Percentiles rank a stretch among this genome's conserved stretches.
These are phyloP conservation scores for Cryptoblepharus egeriae DNA, from an alignment of 2,797 vertebrate species.

Conservation along the genomic window DNA sequence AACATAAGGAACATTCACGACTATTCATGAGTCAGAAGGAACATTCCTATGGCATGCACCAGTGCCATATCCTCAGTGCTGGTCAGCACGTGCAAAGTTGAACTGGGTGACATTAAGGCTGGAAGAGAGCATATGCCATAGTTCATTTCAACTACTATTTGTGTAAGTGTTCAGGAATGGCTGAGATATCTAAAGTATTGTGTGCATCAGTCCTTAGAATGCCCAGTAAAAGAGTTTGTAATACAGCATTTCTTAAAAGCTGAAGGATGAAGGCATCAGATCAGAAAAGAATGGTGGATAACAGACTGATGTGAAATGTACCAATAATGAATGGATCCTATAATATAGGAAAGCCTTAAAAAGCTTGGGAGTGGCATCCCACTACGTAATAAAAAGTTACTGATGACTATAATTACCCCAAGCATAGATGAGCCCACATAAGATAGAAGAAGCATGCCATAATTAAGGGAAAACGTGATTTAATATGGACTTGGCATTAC, in stretches of 20 bases:
- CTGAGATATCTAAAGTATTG: not conserved
- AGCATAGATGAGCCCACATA: conserved; percentile 23
- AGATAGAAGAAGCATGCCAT: conserved; percentile 42
- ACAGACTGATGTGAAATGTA: conserved; percentile 7
- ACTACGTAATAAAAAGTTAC: conserved; percentile 49
- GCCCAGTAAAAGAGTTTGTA: not conserved
- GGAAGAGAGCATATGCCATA: not conserved
- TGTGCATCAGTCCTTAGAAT: not conserved
- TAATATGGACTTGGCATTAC: conserved; percentile 62
- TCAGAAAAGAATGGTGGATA: conserved; percentile 2
- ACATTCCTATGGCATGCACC: too few species aligned
- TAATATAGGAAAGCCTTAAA: not conserved
- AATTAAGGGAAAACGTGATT: conserved; percentile 65
- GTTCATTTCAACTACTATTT: not conserved
- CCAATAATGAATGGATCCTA: conserved; percentile 17
- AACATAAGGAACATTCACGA: too few species aligned
- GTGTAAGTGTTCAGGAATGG: not conserved
- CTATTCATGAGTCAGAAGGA: too few species aligned
- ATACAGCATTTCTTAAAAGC: not conserved
- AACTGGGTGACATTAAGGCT: too few species aligned
- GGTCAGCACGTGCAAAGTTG: too few species aligned
- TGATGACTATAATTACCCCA: conserved; percentile 51
- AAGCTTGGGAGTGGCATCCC: conserved; percentile 10
- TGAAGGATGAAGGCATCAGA: not conserved
- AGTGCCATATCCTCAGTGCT: too few species aligned